Percentiles rank a stretch among this genome's conserved stretches.
phyloP scores from a whole-genome alignment of 2,113 vertebrate genomes.

The Pterocles gutturalis region DNA sequence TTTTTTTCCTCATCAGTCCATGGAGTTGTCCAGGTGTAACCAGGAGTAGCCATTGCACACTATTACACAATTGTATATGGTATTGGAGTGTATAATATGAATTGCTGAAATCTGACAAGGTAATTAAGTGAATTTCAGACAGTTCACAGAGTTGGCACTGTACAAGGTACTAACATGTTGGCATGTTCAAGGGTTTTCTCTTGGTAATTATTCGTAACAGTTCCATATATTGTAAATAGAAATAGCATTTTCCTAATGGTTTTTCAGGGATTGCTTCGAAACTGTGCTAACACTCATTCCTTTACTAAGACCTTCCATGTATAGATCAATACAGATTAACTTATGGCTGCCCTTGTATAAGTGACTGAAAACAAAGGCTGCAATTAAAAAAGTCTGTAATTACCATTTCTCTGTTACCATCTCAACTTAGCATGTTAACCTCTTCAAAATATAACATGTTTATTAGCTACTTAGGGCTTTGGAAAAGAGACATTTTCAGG shows the following conservation, averaged over 20 bases:
- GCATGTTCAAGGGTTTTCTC: neutral
- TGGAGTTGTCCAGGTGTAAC: neutral
- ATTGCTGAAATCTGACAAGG: neutral
- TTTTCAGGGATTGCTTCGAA: neutral
- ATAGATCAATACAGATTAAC: fast-evolving
- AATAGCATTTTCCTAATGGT: neutral
- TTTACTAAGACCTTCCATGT: neutral
- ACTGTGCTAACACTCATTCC: fast-evolving
- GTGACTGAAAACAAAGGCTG: neutral
- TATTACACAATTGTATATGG: neutral
- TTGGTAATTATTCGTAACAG: neutral
- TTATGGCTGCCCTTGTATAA: neutral
- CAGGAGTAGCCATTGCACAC: neutral
- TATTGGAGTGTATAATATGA: neutral
- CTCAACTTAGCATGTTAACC: neutral
- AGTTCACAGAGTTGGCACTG: neutral
- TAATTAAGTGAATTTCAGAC: neutral
- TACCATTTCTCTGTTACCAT: neutral
- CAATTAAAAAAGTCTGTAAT: neutral
- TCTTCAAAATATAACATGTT: neutral
- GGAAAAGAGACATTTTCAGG: neutral
- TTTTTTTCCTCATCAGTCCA: fast-evolving
- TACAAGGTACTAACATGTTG: neutral
- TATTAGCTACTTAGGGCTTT: neutral
- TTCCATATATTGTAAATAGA: neutral